These are phyloP conservation scores for Lutraria lutraria DNA, from an alignment of 2,888 invertebrate species.

Conservation along the genomic window DNA sequence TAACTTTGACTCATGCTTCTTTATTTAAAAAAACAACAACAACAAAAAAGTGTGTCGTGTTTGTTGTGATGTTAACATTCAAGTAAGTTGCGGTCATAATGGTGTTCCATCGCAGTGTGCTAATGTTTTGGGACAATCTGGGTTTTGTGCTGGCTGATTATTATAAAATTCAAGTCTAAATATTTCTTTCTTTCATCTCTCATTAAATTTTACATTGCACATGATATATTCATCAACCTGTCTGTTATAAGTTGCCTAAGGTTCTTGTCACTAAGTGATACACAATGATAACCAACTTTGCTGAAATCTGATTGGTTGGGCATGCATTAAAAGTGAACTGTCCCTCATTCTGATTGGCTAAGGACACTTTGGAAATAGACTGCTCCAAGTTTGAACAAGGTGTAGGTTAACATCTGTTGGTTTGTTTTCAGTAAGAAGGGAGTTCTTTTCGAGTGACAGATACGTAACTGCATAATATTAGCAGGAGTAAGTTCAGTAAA, in stretches of 20 bases:
- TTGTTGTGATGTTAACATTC: slow-evolving; percentile 2
- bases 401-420: slow-evolving; percentile 16
- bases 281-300: no score
- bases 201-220: not conserved
- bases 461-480: slow-evolving; percentile 18
- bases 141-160: not conserved
- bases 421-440: slow-evolving; percentile 44
- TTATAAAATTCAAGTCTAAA: not conserved
- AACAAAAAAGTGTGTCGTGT: not conserved
- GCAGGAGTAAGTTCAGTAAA: slow-evolving; percentile 27
- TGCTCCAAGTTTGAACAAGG: not conserved
- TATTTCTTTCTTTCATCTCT: not conserved
- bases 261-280: no score
- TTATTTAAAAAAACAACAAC: not conserved
- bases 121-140: not conserved
- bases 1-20: not conserved
- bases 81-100: not conserved
- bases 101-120: not conserved
- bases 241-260: not conserved
- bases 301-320: not conserved
- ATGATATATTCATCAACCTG: not conserved
- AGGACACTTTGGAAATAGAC: not conserved
- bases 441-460: slow-evolving; percentile 47
- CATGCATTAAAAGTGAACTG: not conserved
- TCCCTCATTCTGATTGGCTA: slow-evolving; percentile 5